Percentiles rank a stretch among this genome's conserved stretches.
Evolutionary conservation across 2,888 invertebrate species (phyloP).

Genomic region (Escarpia spicata): DNA sequence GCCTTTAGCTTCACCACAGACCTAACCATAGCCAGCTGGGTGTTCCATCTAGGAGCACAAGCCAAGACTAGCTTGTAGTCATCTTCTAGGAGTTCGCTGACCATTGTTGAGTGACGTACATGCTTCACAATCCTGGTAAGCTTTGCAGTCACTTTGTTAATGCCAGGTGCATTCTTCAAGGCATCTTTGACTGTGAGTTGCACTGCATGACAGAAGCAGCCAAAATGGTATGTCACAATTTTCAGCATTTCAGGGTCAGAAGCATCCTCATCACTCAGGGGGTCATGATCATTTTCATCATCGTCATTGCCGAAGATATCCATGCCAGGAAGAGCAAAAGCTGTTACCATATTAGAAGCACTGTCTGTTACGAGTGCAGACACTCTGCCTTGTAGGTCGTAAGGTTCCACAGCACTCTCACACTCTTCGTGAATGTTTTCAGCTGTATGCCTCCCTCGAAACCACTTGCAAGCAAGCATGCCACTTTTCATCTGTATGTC

Average conservation of each 20-base stretch:
- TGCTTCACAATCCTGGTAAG: conserved; percentile 33
- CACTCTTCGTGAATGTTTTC: conserved; percentile 10
- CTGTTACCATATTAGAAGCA: conserved; percentile 21
- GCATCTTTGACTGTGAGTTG: conserved; percentile 26
- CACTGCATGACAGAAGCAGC: conserved; percentile 26
- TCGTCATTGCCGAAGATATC: background rate
- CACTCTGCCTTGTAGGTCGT: background rate
- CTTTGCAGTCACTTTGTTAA: conserved; percentile 30
- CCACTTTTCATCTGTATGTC: conserved; percentile 10
- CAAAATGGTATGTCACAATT: background rate
- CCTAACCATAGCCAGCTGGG: conserved; percentile 36
- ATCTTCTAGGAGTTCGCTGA: conserved; percentile 35
- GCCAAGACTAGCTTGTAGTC: conserved; percentile 34
- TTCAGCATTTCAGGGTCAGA: background rate
- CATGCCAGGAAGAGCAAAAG: conserved; percentile 27
- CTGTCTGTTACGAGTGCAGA: conserved; percentile 24
- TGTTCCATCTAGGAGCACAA: conserved; percentile 38
- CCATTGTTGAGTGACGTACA: conserved; percentile 34
- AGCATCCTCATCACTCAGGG: background rate
- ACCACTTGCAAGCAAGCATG: conserved; percentile 28
- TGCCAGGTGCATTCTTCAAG: conserved; percentile 19
- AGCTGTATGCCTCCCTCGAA: conserved; percentile 25
- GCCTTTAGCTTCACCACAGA: conserved; percentile 22
- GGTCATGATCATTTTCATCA: background rate
- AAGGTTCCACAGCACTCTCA: background rate